Evolutionary conservation across 2,797 vertebrate species (phyloP), one percentile per base, ranked within the genome.

Genomic region (Hapalemur alaotrensis): DNA sequence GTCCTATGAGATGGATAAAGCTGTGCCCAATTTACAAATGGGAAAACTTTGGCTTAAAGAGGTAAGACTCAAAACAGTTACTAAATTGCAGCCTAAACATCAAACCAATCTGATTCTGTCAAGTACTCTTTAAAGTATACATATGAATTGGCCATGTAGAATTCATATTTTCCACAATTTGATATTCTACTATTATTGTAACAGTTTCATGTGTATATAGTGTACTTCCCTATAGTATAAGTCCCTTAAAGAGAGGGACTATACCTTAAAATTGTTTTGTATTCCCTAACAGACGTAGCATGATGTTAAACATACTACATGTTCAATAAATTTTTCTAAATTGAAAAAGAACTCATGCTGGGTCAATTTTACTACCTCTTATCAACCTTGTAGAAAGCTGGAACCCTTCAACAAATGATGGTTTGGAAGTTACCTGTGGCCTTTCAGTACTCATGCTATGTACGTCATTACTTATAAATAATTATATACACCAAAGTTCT

Each of bases 301-400:
- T 52, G 4, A 83, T 52, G 38, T 35, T 76, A 70, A 80, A 69
- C 23, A 54, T 20, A 84, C 28, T 32, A 63, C 3, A 2, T 52
- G 20, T 32, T 84, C 50, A 73, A 70, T 78, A 76, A 61, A 46
- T 69, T 63, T 52, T 59, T 17, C 84, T 72, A 92, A 46, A 94
- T 52, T 75, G 23, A 72, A 95, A 91, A 94, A 57, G 67, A 94
- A 96, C 5, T 75, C 35, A 78, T 70, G 57, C 18, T 12, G n/a
- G 46, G 46, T 91, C 65, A 50, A 50, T 86, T 92, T 86, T 67
- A 61, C 41, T 20, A 25, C 22, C 23, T 75, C 0, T 20, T 18
- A 75, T 38, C 82, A 59, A 17, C 30, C 61, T 69, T 17, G 57
- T 0, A 52, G 65, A 46, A 80, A 78, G 20, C 20, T 1, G 48